Base-by-base conservation (phyloP, 2,113 vertebrate species). In the Bambusicola thoracicus region DNA sequence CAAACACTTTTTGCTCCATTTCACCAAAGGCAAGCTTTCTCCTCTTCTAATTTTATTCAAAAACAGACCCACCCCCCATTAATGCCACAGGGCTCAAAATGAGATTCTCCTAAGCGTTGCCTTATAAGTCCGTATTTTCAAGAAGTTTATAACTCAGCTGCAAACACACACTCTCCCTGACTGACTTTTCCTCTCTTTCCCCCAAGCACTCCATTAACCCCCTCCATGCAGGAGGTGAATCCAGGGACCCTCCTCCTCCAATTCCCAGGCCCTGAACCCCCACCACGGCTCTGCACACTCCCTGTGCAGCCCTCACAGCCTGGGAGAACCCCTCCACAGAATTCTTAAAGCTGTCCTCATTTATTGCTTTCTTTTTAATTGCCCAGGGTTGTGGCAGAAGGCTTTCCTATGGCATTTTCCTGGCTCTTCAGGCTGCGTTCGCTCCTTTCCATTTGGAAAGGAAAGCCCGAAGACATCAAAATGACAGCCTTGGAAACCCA, bases 81-180 rank as follows among this genome's bases (percentile, higher is more conserved):
- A 80, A 70, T 87, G 62, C 85, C 80, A 63, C 65, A 25, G 68
- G 87, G 78, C 88, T 94, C 63, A 79, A 87, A 87, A 85, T 53
- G 61, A 78, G 68, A 63, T 94, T 84, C 75, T 86, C 46, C 32
- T 24, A n/a, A 63, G 63, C 3, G 29, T 76, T 96, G 85, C 95
- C 95, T 94, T 96, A n/a, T 89, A 96, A 94, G 84, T 96, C 94
- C 53, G 2, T 82, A 25, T 96, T 95, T 92, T 68, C 61, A 56
- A 81, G 80, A 78, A 48, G 79, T 94, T 91, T 69, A n/a, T 21
- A 65, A 72, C 68, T 76, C 68, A 0, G 62, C 63, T 87, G 65
- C 2, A 16, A 87, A 43, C 62, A 78, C 83, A 41, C 70, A 30
- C 6, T 32, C 32, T 41, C 86, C 24, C 55, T 2, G 0, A 44